Evolutionary conservation across 2,113 vertebrate genomes (phyloP).

Genomic region (Benitochromis conjunctus): DNA sequence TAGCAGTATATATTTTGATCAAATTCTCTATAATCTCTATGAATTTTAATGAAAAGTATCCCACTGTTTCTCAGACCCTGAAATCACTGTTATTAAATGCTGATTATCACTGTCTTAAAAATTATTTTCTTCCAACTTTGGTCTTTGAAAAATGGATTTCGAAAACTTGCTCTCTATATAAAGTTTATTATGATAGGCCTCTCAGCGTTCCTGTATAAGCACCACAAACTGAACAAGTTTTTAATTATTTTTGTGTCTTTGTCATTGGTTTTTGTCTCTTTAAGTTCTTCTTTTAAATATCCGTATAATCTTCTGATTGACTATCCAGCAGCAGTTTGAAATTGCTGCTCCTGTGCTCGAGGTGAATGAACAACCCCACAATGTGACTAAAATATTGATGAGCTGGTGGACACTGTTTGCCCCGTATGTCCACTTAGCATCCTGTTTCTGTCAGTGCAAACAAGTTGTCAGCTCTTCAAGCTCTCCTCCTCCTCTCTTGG

Average conservation of each 20-base stretch:
- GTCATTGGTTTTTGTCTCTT: background rate
- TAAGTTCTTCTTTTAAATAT: background rate
- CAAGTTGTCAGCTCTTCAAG: background rate
- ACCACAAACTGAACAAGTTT: accelerated
- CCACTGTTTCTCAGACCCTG: background rate
- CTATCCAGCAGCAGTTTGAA: accelerated
- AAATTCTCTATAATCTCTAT: background rate
- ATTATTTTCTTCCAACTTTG: too few species aligned
- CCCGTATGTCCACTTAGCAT: background rate
- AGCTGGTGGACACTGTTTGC: background rate
- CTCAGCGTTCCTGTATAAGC: accelerated
- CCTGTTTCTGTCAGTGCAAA: background rate
- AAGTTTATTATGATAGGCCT: accelerated
- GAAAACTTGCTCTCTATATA: accelerated
- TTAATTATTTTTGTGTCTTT: background rate
- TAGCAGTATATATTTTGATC: background rate
- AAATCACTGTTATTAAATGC: background rate
- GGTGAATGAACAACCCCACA: background rate
- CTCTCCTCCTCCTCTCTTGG: background rate
- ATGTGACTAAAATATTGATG: background rate
- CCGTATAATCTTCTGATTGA: background rate
- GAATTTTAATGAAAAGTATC: background rate
- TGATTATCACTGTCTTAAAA: background rate
- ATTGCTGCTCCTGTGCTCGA: background rate
- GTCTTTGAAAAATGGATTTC: accelerated